These are phyloP conservation scores for Lycia hirtaria DNA, from an alignment of 2,888 invertebrate species.

Conservation along the genomic window DNA sequence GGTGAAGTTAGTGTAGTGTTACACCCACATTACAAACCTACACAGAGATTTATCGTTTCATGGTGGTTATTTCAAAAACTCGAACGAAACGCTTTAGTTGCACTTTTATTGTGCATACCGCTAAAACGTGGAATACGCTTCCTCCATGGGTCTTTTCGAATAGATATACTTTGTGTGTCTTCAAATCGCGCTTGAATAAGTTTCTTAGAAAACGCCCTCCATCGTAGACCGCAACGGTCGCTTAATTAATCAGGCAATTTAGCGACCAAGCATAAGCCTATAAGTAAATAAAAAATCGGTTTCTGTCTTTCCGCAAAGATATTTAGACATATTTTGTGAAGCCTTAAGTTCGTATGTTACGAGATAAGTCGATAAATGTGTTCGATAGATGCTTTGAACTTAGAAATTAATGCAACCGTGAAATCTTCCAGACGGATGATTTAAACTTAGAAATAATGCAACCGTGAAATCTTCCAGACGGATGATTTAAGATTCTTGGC, in stretches of 20 bases:
- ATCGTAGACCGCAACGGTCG: no score
- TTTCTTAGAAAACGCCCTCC: no score
- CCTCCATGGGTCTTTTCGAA: no score
- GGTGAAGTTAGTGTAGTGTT: not conserved
- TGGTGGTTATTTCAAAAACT: not conserved
- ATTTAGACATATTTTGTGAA: conserved; percentile 1
- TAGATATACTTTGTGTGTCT: no score
- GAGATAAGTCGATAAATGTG: conserved; percentile 1
- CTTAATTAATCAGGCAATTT: no score
- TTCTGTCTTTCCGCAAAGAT: no score
- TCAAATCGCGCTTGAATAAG: no score
- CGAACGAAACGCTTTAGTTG: not conserved
- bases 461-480: conserved; percentile 4
- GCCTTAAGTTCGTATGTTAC: conserved; percentile 2
- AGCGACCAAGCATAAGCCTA: no score
- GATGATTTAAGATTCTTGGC: conserved; percentile 42
- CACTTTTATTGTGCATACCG: no score
- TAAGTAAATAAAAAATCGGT: no score
- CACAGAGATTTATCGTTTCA: not conserved
- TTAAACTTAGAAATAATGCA: not conserved
- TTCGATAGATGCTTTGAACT: not conserved
- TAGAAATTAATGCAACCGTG: not conserved
- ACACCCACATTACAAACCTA: not conserved
- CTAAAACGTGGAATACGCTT: no score
- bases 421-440: conserved; percentile 1